Conservation (phyloP, 1,140 invertebrate genomes). For the Drosophila santomea region DNA sequence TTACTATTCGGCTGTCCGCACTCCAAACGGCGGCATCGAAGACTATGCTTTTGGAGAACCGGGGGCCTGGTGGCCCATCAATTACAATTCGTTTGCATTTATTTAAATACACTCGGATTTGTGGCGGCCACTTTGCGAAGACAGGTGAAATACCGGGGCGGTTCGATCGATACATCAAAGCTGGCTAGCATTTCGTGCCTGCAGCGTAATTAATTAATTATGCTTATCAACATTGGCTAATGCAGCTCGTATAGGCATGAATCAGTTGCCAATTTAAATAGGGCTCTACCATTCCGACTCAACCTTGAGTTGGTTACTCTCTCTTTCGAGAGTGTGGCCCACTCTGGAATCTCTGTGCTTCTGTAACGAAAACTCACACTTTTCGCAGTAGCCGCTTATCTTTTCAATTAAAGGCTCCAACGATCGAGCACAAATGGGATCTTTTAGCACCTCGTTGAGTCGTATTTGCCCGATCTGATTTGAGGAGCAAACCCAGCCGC, state of each 20-base stretch:
- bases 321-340: not conserved
- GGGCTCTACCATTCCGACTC: not conserved
- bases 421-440: conserved; percentile 45
- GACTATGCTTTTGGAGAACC: conserved; percentile 1
- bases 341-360: conserved; percentile 1
- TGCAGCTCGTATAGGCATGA: conserved; percentile 44
- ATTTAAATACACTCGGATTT: conserved; percentile 79
- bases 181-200: conserved; percentile 39
- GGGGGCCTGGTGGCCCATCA: conserved; percentile 51
- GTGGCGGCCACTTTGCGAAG: conserved; percentile 34
- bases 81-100: conserved; percentile 81
- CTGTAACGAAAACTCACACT: conserved; percentile 49
- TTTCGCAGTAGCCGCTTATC: conserved; percentile 29
- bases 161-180: conserved; percentile 71
- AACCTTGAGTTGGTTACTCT: conserved; percentile 7
- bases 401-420: conserved; percentile 52
- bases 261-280: conserved; percentile 69
- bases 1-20: not conserved
- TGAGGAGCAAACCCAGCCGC: conserved; percentile 22
- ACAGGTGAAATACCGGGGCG: conserved; percentile 5
- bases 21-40: conserved; percentile 17
- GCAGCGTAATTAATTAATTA: conserved; percentile 76
- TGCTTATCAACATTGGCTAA: conserved; percentile 70
- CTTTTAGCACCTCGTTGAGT: conserved; percentile 72
- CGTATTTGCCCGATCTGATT: conserved; percentile 70